Percentiles rank a stretch among this genome's conserved stretches.
Conservation (phyloP, 2,888 invertebrate genomes). For the Spatulosminthurus flaviceps region DNA sequence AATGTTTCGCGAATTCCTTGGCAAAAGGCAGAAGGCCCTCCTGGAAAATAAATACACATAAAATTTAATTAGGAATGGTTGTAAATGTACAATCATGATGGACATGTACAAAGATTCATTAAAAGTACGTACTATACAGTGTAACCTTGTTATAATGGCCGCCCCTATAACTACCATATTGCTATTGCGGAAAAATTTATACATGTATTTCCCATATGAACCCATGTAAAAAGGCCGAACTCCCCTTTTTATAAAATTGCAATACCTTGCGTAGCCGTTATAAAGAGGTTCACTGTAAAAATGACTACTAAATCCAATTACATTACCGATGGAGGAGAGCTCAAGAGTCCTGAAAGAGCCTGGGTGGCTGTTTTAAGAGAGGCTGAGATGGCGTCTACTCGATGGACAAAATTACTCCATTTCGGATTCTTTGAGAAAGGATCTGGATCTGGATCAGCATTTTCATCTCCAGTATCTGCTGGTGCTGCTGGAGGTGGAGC, state of each 20-base stretch:
- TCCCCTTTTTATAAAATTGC: too few species aligned
- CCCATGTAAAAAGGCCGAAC: too few species aligned
- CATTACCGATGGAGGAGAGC: background rate
- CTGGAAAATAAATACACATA: background rate
- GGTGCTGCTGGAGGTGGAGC: background rate
- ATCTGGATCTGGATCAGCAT: conserved; percentile 26
- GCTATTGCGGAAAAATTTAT: too few species aligned
- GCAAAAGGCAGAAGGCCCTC: background rate
- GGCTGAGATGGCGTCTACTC: conserved; percentile 32
- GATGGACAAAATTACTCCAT: conserved; percentile 30
- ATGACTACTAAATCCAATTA: background rate
- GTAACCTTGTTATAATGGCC: too few species aligned
- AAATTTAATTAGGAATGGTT: background rate
- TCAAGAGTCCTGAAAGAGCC: background rate
- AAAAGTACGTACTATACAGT: too few species aligned
- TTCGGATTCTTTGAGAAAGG: conserved; percentile 37
- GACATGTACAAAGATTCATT: too few species aligned
- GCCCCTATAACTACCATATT: too few species aligned
- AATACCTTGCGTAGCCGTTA: background rate
- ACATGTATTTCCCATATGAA: too few species aligned
- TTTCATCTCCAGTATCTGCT: background rate
- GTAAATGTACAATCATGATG: too few species aligned
- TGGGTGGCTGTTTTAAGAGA: background rate
- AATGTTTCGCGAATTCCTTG: conserved; percentile 28
- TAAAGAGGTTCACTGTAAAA: background rate